phyloP scores from a whole-genome alignment of 2,797 vertebrate species.

The Rhabdophis nuchalis region DNA sequence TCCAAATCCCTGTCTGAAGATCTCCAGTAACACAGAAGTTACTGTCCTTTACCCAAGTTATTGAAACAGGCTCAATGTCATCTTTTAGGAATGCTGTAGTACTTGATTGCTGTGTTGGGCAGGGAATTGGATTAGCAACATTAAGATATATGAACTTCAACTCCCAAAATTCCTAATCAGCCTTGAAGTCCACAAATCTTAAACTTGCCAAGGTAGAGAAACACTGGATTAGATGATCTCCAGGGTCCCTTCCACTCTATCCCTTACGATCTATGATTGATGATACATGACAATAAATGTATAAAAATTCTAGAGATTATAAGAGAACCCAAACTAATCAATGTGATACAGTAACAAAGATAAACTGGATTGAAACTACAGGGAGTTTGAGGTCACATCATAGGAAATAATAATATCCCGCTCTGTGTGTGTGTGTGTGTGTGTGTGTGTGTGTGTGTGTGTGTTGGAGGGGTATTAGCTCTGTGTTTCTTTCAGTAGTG shows the following conservation, averaged over 20 bases:
- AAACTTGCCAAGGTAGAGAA: not conserved
- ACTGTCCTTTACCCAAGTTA: not conserved
- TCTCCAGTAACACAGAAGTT: not conserved
- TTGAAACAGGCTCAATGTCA: not conserved
- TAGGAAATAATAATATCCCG: not conserved
- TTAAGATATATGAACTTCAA: not conserved
- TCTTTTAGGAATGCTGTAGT: not conserved
- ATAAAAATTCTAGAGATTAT: not conserved
- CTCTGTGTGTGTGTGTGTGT: not conserved
- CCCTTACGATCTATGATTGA: not conserved
- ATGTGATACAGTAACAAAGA: not conserved
- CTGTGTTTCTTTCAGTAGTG: not conserved
- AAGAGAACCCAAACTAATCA: not conserved
- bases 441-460: not conserved
- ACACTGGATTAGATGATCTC: not conserved
- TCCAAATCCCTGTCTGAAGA: not conserved
- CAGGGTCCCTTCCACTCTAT: not conserved
- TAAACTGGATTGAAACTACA: not conserved
- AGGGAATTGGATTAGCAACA: not conserved
- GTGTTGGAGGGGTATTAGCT: too few species aligned
- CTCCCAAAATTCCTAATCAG: not conserved
- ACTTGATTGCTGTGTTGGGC: not conserved
- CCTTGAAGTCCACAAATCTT: not conserved
- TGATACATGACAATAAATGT: not conserved
- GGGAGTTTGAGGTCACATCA: not conserved